These are phyloP conservation scores for Apotomis betuletana DNA, from an alignment of 2,888 invertebrate genomes.

Conservation along the genomic window DNA sequence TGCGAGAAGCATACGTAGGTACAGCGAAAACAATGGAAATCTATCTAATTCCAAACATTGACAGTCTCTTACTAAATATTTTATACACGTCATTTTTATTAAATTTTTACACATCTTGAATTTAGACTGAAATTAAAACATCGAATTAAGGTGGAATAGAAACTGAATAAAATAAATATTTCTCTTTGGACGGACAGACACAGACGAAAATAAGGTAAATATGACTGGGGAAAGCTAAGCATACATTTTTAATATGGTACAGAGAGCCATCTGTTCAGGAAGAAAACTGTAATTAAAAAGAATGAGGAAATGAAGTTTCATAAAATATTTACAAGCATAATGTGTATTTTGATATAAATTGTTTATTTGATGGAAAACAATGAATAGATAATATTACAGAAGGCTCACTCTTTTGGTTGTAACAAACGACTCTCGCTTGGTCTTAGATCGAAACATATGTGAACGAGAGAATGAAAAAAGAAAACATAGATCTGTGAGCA, in stretches of 20 bases:
- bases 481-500: too few relatives aligned
- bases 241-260: background rate
- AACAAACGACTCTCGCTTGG: too few relatives aligned
- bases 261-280: background rate
- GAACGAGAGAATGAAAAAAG: too few relatives aligned
- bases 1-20: conserved; percentile 65
- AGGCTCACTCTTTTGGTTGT: too few relatives aligned
- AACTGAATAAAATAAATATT: conserved; percentile 55
- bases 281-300: background rate
- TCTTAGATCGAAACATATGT: too few relatives aligned
- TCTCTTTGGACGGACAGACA: conserved; percentile 79
- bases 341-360: background rate
- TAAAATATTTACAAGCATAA: background rate
- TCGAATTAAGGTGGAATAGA: conserved; percentile 45
- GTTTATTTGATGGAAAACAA: too few relatives aligned
- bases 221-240: conserved; percentile 5
- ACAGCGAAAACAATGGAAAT: conserved; percentile 71
- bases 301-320: background rate
- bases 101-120: conserved; percentile 66
- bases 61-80: conserved; percentile 75
- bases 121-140: conserved; percentile 59
- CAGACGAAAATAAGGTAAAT: conserved; percentile 51
- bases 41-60: conserved; percentile 65
- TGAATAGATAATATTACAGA: too few relatives aligned
- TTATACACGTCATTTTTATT: conserved; percentile 68